Evolutionary conservation across 2,888 invertebrate species (phyloP).

Genomic region (Oscheius sp.): DNA sequence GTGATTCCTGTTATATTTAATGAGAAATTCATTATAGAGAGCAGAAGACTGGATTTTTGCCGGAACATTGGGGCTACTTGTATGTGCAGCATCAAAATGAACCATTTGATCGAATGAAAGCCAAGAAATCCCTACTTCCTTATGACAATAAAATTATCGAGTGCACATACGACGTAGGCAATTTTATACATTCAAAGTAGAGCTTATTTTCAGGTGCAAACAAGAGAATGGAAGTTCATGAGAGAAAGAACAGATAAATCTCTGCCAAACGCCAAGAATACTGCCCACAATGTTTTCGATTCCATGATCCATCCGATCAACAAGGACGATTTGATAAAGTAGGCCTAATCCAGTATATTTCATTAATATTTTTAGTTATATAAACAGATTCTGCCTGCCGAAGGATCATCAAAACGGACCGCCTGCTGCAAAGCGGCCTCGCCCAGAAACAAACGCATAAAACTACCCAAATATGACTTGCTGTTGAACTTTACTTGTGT

Average conservation of each 20-base stretch:
- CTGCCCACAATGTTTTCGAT: conserved; percentile 78
- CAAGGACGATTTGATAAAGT: conserved; percentile 50
- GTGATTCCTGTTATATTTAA: not conserved
- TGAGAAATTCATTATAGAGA: conserved; percentile 29
- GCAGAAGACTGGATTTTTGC: conserved; percentile 65
- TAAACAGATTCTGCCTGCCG: not conserved
- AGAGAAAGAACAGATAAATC: conserved; percentile 95
- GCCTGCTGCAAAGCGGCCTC: not conserved
- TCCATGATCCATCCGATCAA: conserved; percentile 69
- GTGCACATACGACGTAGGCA: conserved; percentile 78
- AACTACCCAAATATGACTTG: too few species aligned
- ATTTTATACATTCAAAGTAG: not conserved
- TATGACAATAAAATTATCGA: conserved; percentile 94
- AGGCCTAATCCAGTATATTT: not conserved
- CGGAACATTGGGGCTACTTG: conserved; percentile 72
- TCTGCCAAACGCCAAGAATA: conserved; percentile 88
- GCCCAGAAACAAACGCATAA: not conserved
- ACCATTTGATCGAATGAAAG: conserved; percentile 83
- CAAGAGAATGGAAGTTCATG: conserved; percentile 87
- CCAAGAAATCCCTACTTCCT: conserved; percentile 83
- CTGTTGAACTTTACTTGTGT: too few species aligned
- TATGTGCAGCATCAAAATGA: conserved; percentile 75
- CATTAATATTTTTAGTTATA: conserved; percentile 4
- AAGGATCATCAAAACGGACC: conserved; percentile 1
- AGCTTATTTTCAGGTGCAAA: conserved; percentile 23